Percentiles rank a stretch among this genome's conserved stretches.
phyloP scores from a whole-genome alignment of 2,113 vertebrate species.

The Corythoichthys haematopterus region DNA sequence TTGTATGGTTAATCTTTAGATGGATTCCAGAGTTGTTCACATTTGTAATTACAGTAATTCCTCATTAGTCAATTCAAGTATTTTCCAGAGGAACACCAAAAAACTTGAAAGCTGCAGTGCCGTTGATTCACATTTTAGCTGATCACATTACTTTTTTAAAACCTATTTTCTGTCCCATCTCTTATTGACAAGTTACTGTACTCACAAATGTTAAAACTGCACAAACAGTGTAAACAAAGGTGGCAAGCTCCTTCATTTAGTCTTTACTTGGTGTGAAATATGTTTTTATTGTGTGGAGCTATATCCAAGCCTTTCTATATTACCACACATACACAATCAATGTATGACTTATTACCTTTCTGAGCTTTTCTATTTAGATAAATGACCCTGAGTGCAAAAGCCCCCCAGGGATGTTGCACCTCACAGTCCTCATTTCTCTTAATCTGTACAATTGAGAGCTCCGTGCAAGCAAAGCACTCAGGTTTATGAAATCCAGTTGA shows the following conservation, averaged over 20 bases:
- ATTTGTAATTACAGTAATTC: conserved; percentile 5
- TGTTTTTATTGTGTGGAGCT: background rate
- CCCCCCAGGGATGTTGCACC: conserved; percentile 31
- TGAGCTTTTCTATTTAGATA: conserved; percentile 37
- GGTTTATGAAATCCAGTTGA: conserved; percentile 31
- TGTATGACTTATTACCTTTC: conserved; percentile 42
- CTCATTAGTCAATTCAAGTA: conserved; percentile 1
- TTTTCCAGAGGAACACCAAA: conserved; percentile 30
- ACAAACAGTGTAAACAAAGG: background rate
- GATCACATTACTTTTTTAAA: background rate
- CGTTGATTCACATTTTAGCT: conserved; percentile 17
- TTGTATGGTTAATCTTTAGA: background rate
- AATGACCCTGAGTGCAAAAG: conserved; percentile 30
- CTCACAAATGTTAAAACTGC: background rate
- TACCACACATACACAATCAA: conserved; percentile 30
- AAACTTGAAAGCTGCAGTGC: too few relatives aligned
- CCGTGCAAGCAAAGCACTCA: conserved; percentile 17
- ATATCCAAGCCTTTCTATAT: conserved; percentile 3
- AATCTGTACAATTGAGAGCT: conserved; percentile 21
- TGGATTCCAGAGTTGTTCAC: conserved; percentile 16
- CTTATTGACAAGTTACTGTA: too few relatives aligned
- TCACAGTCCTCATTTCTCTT: conserved; percentile 27
- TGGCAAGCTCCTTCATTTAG: background rate
- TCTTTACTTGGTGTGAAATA: background rate
- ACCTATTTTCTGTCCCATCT: conserved; percentile 16